Percentiles rank a stretch among this genome's conserved stretches.
These are phyloP conservation scores for Cryptocephalus primarius DNA, from an alignment of 2,888 invertebrate species.

Conservation along the genomic window DNA sequence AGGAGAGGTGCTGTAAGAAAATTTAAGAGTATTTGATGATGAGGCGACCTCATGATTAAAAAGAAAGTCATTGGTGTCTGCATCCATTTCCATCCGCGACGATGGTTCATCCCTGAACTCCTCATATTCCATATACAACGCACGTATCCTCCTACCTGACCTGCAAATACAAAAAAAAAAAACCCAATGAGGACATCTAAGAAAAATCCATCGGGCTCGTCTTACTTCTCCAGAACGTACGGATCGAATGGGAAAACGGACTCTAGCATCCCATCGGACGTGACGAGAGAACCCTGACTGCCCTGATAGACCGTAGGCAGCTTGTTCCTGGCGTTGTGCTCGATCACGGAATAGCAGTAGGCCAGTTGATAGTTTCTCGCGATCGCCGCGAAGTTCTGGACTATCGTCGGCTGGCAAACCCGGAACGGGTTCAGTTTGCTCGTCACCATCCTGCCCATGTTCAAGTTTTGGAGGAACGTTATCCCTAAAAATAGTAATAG, in stretches of 20 bases:
- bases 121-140: constrained; percentile 42
- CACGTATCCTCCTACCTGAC: constrained; percentile 30
- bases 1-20: constrained; percentile 38
- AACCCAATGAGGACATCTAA: not conserved
- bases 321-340: constrained; percentile 61
- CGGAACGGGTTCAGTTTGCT: constrained; percentile 80
- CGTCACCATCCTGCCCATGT: constrained; percentile 76
- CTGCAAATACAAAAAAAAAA: constrained; percentile 11
- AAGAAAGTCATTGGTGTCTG: constrained; percentile 28
- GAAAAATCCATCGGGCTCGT: too few relatives aligned
- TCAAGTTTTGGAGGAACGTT: constrained; percentile 67
- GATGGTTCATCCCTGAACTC: constrained; percentile 27
- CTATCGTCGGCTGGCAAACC: constrained; percentile 66
- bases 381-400: constrained; percentile 69
- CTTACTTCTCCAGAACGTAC: constrained; percentile 58
- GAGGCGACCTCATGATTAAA: constrained; percentile 18
- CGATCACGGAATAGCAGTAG: constrained; percentile 84
- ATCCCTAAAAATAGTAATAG: constrained; percentile 50
- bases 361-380: constrained; percentile 79
- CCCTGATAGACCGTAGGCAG: constrained; percentile 47
- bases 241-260: constrained; percentile 89
- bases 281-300: constrained; percentile 32
- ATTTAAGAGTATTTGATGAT: constrained; percentile 20
- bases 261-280: constrained; percentile 37
- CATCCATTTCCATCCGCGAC: constrained; percentile 18